phyloP scores from a whole-genome alignment of 2,113 vertebrate genomes.

The Rhynchomys soricoides region DNA sequence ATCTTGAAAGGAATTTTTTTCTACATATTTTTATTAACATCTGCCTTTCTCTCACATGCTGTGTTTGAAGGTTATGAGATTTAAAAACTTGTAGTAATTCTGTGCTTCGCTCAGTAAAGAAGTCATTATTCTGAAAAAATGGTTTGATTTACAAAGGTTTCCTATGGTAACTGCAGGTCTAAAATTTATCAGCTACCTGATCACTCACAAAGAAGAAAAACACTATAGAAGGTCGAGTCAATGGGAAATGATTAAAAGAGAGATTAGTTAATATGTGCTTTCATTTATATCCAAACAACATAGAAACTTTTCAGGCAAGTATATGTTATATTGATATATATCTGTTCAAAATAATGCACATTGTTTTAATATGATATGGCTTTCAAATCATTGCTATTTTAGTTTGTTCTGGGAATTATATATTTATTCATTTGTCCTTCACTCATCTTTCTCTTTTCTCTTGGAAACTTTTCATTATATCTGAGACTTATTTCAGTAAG shows the following conservation, averaged over 20 bases:
- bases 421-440: not conserved
- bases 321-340: not conserved
- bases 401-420: not conserved
- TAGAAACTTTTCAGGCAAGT: not conserved
- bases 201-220: conserved; percentile 1
- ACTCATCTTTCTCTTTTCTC: not conserved
- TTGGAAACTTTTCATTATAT: conserved; percentile 41
- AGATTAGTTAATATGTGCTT: conserved; percentile 28
- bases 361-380: conserved; percentile 21
- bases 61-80: not conserved
- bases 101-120: not conserved
- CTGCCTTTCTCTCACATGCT: not conserved
- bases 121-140: not conserved
- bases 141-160: conserved; percentile 55
- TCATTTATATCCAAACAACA: conserved; percentile 12
- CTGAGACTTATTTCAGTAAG: conserved; percentile 52
- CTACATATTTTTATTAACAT: not conserved
- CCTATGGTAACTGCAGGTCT: not conserved
- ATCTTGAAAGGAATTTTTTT: not conserved
- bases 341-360: not conserved
- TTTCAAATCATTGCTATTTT: conserved; percentile 18
- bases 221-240: not conserved
- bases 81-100: not conserved
- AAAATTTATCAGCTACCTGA: not conserved
- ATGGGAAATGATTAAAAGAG: not conserved